Evolutionary conservation across 2,113 vertebrate species (phyloP).

Genomic region (Urocynchramus pylzowi): DNA sequence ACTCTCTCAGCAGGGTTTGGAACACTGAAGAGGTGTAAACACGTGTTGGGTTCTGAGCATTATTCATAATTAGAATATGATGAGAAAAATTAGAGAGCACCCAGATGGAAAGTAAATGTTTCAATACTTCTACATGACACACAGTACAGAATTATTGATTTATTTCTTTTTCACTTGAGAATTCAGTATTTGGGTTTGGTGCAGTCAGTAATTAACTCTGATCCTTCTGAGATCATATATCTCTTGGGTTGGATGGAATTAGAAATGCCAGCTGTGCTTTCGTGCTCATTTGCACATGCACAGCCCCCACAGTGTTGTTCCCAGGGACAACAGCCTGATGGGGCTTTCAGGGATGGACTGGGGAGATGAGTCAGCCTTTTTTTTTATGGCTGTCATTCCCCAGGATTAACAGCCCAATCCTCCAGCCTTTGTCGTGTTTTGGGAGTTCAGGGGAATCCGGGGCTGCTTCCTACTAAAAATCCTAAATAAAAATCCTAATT

Average conservation of each 20-base stretch:
- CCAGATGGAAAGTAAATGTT: conserved; percentile 6
- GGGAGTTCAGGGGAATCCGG: background rate
- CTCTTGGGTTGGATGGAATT: background rate
- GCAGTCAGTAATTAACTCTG: background rate
- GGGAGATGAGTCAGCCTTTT: background rate
- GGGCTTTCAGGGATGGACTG: background rate
- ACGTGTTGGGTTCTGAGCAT: background rate
- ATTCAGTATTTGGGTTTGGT: conserved; percentile 31
- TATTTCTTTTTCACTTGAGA: background rate
- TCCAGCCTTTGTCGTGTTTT: background rate
- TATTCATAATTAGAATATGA: conserved; percentile 8
- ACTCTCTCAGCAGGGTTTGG: background rate
- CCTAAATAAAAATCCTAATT: background rate
- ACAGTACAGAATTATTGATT: background rate
- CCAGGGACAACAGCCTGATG: background rate
- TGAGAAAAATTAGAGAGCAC: background rate
- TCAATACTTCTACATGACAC: background rate
- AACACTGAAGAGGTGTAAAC: background rate
- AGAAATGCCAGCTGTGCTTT: conserved; percentile 25
- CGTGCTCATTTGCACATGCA: conserved; percentile 1
- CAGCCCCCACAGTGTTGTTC: background rate
- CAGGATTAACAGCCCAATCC: background rate
- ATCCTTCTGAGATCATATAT: background rate
- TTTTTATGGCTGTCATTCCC: background rate
- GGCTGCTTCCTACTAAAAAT: background rate